Conservation (phyloP, 2,888 invertebrate genomes). For the Gymnocheta viridis region DNA sequence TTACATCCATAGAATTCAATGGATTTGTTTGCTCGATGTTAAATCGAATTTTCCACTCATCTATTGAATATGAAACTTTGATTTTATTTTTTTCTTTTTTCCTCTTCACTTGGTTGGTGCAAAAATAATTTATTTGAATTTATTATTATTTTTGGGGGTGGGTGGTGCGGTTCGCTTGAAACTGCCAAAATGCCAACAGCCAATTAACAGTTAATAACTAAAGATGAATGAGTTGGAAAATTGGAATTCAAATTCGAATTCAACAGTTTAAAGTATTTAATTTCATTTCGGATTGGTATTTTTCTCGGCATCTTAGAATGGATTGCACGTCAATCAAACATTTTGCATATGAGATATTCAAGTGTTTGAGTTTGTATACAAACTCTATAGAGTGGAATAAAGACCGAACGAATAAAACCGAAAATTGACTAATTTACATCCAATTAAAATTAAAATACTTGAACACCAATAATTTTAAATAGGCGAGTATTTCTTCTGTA, state of each 20-base stretch:
- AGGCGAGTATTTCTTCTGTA: neutral
- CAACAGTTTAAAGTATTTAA: constrained; percentile 15
- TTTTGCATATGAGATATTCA: constrained; percentile 16
- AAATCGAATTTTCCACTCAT: constrained; percentile 45
- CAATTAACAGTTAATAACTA: constrained; percentile 54
- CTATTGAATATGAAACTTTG: constrained; percentile 7
- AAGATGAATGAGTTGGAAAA: constrained; percentile 29
- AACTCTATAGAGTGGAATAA: neutral
- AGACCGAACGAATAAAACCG: neutral
- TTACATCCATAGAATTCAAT: constrained; percentile 34
- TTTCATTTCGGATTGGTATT: neutral
- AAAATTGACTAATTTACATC: constrained; percentile 1
- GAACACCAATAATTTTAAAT: neutral
- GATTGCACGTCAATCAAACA: constrained; percentile 39
- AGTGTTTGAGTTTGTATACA: neutral
- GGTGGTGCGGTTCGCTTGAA: neutral
- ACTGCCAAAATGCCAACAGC: constrained; percentile 40
- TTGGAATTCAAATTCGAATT: constrained; percentile 22
- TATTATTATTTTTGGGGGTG: neutral
- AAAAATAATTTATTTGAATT: constrained; percentile 19
- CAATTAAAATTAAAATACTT: constrained; percentile 28
- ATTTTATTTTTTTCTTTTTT: constrained; percentile 10
- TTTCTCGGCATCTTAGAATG: constrained; percentile 5
- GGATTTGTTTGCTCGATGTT: constrained; percentile 33
- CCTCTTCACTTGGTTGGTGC: constrained; percentile 7